A percentile compares a stretch with the other conserved stretches of the same genome.
Evolutionary conservation across 2,797 vertebrate species (phyloP).

Genomic region (Channa striata): DNA sequence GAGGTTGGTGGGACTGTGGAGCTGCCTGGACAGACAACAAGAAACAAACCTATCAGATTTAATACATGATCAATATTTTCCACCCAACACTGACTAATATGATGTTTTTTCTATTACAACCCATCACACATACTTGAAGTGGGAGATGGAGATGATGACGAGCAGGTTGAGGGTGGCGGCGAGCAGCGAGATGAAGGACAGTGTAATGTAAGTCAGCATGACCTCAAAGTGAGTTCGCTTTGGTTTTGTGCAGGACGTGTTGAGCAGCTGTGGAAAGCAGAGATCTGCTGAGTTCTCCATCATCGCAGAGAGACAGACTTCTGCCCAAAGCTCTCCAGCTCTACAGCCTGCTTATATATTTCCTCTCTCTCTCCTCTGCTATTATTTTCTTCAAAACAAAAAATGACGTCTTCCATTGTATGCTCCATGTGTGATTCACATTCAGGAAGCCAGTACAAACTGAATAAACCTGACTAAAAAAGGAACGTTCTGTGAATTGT

Average conservation of each 20-base stretch:
- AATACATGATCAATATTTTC: background rate
- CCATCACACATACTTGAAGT: slow-evolving; percentile 62
- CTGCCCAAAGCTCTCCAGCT: background rate
- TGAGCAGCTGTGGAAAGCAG: slow-evolving; percentile 45
- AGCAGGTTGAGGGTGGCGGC: slow-evolving; percentile 78
- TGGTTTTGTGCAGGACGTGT: slow-evolving; percentile 50
- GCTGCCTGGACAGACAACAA: background rate
- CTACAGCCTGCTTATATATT: background rate
- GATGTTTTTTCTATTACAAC: no score
- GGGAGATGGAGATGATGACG: slow-evolving; percentile 79
- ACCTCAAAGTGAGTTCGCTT: background rate
- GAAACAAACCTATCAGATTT: no score
- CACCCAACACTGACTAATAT: background rate
- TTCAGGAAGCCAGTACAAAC: no score
- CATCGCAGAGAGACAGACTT: background rate
- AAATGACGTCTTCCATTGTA: no score
- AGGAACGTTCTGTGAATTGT: no score
- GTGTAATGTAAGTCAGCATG: slow-evolving; percentile 8
- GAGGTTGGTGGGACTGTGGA: slow-evolving; percentile 13
- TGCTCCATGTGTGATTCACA: no score
- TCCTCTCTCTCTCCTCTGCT: background rate
- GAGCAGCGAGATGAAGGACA: slow-evolving; percentile 55
- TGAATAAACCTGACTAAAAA: no score
- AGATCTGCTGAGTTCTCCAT: slow-evolving; percentile 7
- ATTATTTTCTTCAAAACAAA: background rate